Conservation (phyloP, 2,888 invertebrate genomes). For the Limnephilus auricula region DNA sequence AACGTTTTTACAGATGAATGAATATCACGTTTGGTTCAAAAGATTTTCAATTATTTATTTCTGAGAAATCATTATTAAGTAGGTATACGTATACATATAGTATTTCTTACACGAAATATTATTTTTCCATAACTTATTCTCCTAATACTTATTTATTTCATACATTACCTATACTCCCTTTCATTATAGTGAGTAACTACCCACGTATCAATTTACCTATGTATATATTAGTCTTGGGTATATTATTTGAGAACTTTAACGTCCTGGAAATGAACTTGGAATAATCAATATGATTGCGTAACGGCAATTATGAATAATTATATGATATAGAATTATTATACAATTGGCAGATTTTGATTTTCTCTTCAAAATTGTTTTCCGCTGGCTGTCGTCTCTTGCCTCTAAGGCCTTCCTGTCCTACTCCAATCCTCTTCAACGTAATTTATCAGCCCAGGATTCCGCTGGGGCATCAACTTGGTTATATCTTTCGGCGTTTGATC, state of each 20-base stretch:
- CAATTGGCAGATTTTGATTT: too few species aligned
- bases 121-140: background rate
- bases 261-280: background rate
- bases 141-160: background rate
- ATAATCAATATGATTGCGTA: background rate
- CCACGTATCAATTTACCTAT: background rate
- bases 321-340: too few species aligned
- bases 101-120: background rate
- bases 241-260: background rate
- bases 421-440: too few species aligned
- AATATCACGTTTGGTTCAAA: background rate
- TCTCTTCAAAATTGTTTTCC: too few species aligned
- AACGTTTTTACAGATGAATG: background rate
- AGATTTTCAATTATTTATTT: background rate
- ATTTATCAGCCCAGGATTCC: too few species aligned
- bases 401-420: too few species aligned
- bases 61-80: background rate
- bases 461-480: too few species aligned
- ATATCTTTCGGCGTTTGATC: too few species aligned
- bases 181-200: background rate
- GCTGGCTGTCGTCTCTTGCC: too few species aligned
- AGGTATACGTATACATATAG: too few species aligned
- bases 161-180: background rate
- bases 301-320: too few species aligned
- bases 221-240: background rate